Evolutionary conservation across 53 echinoderm and acorn worm genomes (phyloP).

Genomic region (Holothuria leucospilota): DNA sequence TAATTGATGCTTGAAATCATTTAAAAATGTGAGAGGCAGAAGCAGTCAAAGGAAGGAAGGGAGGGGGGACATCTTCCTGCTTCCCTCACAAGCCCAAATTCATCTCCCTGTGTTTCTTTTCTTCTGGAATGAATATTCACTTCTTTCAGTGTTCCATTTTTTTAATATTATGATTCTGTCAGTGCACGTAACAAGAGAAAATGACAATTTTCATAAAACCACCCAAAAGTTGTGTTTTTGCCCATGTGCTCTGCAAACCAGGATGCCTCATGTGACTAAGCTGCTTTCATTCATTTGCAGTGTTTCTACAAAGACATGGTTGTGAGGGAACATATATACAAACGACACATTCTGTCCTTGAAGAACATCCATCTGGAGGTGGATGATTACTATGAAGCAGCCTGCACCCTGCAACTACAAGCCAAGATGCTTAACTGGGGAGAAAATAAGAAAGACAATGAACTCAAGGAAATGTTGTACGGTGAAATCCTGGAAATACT

Average conservation of each 20-base stretch:
- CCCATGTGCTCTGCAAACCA: not conserved
- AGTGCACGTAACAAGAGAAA: no score
- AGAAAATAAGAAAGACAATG: conserved; percentile 65
- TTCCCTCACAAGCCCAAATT: no score
- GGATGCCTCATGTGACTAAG: not conserved
- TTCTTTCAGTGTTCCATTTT: no score
- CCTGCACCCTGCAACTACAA: conserved; percentile 79
- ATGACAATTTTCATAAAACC: no score
- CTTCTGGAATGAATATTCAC: no score
- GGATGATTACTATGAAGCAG: conserved; percentile 87
- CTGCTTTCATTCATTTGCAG: conserved; percentile 26
- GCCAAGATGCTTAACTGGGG: conserved; percentile 82
- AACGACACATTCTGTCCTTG: conserved; percentile 87
- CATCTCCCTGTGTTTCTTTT: no score
- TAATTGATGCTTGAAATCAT: no score
- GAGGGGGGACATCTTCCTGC: no score
- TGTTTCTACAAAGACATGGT: conserved; percentile 95
- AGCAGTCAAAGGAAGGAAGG: no score
- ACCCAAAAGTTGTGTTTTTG: no score
- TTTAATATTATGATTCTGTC: no score
- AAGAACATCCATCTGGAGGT: conserved; percentile 83
- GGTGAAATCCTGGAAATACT: conserved; percentile 80
- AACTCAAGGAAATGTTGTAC: conserved; percentile 89
- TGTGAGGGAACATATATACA: conserved; percentile 87
- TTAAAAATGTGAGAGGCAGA: no score